Evolutionary conservation across 2,888 invertebrate genomes (phyloP).

Genomic region (Panzeria rudis): DNA sequence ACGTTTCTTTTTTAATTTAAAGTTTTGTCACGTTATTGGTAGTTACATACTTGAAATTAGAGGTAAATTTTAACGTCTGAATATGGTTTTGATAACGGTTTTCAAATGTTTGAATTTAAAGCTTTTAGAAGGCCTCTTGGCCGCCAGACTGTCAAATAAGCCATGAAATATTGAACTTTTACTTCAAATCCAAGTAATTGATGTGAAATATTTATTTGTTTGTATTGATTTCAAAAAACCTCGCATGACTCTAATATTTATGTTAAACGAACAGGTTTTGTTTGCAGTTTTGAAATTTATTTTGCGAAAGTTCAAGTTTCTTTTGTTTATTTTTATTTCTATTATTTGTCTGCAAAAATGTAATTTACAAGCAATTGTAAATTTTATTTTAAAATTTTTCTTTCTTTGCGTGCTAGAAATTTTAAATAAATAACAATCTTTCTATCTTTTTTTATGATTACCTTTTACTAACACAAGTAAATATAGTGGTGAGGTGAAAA

Average conservation of each 20-base stretch:
- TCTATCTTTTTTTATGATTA: neutral
- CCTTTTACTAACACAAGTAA: neutral
- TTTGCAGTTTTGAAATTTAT: conserved; percentile 1
- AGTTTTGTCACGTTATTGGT: conserved; percentile 51
- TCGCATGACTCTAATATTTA: conserved; percentile 64
- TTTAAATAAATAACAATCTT: conserved; percentile 39
- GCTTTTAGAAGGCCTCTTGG: conserved; percentile 7
- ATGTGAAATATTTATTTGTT: conserved; percentile 4
- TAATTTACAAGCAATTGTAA: conserved; percentile 49
- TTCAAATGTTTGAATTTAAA: conserved; percentile 22
- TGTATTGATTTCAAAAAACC: conserved; percentile 14
- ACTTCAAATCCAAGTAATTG: conserved; percentile 33
- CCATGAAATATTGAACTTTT: conserved; percentile 53
- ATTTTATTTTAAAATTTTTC: conserved; percentile 27
- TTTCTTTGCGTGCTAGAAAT: conserved; percentile 64
- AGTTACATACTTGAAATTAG: conserved; percentile 6
- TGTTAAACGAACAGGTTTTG: conserved; percentile 49
- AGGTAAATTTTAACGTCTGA: neutral
- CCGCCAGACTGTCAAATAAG: conserved; percentile 19
- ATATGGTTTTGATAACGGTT: conserved; percentile 36
- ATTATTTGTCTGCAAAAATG: conserved; percentile 42
- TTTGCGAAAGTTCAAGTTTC: conserved; percentile 72
- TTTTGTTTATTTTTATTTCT: conserved; percentile 46
- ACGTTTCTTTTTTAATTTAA: conserved; percentile 16
- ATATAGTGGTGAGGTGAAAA: neutral